Conservation (phyloP, 2,113 vertebrate genomes). For the Laticauda laticaudata region DNA sequence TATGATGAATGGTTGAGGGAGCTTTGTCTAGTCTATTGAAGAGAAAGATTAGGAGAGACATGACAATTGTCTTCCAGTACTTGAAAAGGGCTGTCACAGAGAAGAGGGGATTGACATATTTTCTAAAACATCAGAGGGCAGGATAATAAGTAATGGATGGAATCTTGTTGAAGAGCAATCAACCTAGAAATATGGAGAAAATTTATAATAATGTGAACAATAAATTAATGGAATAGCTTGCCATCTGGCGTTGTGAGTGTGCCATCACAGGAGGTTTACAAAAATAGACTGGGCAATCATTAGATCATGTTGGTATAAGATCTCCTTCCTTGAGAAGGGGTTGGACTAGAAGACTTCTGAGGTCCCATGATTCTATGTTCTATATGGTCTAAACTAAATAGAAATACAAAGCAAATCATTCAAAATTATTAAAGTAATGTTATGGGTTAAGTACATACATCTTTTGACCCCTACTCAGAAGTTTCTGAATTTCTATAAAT, state of each 20-base stretch:
- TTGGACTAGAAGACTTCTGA: not conserved
- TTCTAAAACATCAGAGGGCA: not conserved
- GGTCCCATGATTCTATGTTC: not conserved
- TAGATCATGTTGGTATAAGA: not conserved
- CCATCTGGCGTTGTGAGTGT: not conserved
- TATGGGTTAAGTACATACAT: not conserved
- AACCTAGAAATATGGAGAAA: not conserved
- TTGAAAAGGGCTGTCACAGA: not conserved
- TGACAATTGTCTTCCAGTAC: not conserved
- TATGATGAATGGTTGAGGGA: not conserved
- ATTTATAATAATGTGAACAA: not conserved
- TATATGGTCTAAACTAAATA: not conserved
- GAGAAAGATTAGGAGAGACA: not conserved
- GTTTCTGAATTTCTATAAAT: conserved; percentile 17
- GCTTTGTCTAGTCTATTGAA: not conserved
- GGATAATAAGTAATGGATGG: not conserved
- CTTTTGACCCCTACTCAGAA: not conserved
- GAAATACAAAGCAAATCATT: conserved; percentile 7
- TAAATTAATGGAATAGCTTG: not conserved
- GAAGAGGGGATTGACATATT: not conserved
- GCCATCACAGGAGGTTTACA: not conserved
- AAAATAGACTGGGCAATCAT: not conserved
- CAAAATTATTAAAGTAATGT: not conserved
- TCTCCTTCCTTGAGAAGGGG: not conserved
- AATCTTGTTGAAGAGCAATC: not conserved